These are phyloP conservation scores for Phocoena sinus DNA, from an alignment of 2,113 vertebrate species.

Conservation along the genomic window DNA sequence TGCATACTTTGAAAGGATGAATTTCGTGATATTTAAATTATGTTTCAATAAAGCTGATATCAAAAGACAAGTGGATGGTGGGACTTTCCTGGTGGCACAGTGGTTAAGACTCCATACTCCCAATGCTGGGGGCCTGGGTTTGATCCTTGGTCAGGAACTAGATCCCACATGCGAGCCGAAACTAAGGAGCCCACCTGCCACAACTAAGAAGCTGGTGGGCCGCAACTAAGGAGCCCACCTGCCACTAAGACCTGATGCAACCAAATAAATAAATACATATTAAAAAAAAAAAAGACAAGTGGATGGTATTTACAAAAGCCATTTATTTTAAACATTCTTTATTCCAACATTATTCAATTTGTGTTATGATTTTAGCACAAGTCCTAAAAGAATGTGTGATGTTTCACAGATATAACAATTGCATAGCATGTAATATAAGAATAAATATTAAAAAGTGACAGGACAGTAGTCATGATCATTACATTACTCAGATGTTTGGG, in stretches of 20 bases:
- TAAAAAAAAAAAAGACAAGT: not conserved
- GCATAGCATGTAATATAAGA: not conserved
- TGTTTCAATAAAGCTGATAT: not conserved
- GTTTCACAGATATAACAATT: not conserved
- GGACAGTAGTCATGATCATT: not conserved
- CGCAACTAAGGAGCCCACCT: too few relatives aligned
- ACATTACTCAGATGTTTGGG: not conserved
- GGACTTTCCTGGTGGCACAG: not conserved
- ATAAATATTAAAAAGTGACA: not conserved
- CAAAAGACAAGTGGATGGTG: not conserved
- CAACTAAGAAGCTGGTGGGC: too few relatives aligned
- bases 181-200: too few relatives aligned
- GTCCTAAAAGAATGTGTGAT: not conserved
- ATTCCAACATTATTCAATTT: not conserved
- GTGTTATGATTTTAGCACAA: not conserved
- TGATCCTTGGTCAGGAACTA: not conserved
- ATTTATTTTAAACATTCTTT: not conserved
- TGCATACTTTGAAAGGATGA: too few relatives aligned
- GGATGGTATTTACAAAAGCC: not conserved
- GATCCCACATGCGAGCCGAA: not conserved
- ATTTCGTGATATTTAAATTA: not conserved
- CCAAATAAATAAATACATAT: too few relatives aligned
- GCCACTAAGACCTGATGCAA: too few relatives aligned
- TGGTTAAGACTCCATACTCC: not conserved
- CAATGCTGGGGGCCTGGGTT: not conserved